These are phyloP conservation scores for Otolemur crassicaudatus DNA, from an alignment of 2,797 vertebrate species.

Conservation along the genomic window DNA sequence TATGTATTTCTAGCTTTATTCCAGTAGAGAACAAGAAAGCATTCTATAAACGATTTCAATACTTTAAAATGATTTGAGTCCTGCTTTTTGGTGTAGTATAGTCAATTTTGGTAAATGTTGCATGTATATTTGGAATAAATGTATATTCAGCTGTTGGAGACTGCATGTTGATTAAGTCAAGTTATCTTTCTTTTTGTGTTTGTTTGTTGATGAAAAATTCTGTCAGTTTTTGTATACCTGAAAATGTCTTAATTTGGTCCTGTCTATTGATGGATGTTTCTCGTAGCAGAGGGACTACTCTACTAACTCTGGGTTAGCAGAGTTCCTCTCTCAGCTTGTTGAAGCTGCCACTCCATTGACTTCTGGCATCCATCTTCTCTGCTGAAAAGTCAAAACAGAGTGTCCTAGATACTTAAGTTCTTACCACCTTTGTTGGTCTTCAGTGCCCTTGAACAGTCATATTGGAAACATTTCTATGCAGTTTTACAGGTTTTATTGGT, in stretches of 20 bases:
- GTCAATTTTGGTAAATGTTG: background rate
- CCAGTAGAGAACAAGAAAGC: background rate
- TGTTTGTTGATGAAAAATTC: conserved; percentile 8
- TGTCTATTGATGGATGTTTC: background rate
- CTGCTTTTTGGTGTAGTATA: background rate
- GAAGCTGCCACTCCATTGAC: background rate
- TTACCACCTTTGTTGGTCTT: background rate
- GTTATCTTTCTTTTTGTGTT: background rate
- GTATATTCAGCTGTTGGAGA: background rate
- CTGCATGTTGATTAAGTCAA: background rate
- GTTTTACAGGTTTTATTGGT: background rate
- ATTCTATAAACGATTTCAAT: background rate
- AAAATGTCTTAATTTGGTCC: conserved; percentile 41
- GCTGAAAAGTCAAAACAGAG: background rate
- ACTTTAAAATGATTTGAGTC: background rate
- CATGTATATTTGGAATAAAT: background rate
- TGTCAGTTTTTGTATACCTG: conserved; percentile 1
- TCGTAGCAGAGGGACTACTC: background rate
- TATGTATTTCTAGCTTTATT: background rate
- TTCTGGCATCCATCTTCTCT: background rate
- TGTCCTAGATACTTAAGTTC: background rate
- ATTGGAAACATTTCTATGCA: background rate
- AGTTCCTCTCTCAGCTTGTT: background rate
- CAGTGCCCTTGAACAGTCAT: background rate
- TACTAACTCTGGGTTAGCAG: background rate